Evolutionary conservation across 2,113 vertebrate species (phyloP), one percentile per base, ranked within the genome.

Genomic region (Pteronura brasiliensis): DNA sequence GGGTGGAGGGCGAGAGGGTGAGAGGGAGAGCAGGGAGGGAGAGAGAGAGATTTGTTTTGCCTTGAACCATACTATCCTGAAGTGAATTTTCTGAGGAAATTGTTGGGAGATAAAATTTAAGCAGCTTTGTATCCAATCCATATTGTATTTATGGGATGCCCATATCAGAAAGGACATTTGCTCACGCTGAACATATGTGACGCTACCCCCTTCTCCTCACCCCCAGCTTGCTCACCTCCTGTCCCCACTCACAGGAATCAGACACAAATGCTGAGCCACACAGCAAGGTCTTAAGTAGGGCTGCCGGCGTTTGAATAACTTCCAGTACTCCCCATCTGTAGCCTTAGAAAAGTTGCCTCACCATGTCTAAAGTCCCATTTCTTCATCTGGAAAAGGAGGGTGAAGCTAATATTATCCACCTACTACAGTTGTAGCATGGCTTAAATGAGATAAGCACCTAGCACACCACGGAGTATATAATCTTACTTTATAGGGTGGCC

Each of bases 341-440:
- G 42, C 61, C 55, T 74, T 57, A 27, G 67, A 71, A 83, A 72
- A 36, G 21, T 18, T 31, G 52, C 34, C 76, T 72, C 6, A 5
- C 21, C 47, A 23, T 65, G 72, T 90, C 80, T n/a, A 44, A 80
- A 72, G 47, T 59, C 44, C 7, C 1, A 0, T 84, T 29, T 49
- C 25, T 85, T 85, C 39, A n/a, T 25, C 25, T 59, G 23, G 79
- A 80, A 84, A 93, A 27, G 18, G 42, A 91, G 20, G 39, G 14
- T 14, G 55, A 84, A 61, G 49, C 18, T 86, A 0, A 29, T 36
- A 10, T 36, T 17, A 6, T 67, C n/a, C 12, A 29, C 31, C 15
- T 59, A 13, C 90, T 69, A 20, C 1, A 31, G 47, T 1, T 34
- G n/a, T 23, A n/a, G 39, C 18, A 0, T 44, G 1, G 17, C 14